phyloP scores from a whole-genome alignment of 2,888 invertebrate species.

The Toxonevra muliebris region DNA sequence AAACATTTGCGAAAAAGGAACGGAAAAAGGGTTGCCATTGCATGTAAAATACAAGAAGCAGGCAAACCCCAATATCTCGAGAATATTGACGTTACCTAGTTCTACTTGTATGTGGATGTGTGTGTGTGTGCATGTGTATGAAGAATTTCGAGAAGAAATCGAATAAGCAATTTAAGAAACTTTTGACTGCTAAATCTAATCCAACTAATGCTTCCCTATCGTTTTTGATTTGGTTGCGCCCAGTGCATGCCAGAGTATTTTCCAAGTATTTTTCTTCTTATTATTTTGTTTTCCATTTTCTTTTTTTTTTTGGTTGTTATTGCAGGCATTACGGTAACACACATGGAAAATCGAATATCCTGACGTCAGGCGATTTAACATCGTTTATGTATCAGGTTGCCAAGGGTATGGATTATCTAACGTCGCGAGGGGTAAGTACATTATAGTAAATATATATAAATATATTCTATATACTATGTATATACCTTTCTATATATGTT shows the following conservation, averaged over 20 bases:
- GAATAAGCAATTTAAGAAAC: conserved; percentile 30
- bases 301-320: conserved; percentile 31
- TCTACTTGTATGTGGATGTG: no score
- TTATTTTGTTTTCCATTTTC: conserved; percentile 6
- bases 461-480: no score
- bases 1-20: not conserved
- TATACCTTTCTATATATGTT: no score
- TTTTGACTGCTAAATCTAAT: conserved; percentile 18
- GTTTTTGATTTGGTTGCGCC: conserved; percentile 8
- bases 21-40: conserved; percentile 4
- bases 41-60: no score
- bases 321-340: conserved; percentile 65
- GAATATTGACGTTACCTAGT: no score
- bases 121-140: no score
- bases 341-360: conserved; percentile 75
- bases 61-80: not conserved
- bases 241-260: not conserved
- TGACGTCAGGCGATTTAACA: conserved; percentile 87
- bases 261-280: not conserved
- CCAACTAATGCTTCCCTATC: conserved; percentile 6
- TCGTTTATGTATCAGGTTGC: conserved; percentile 93
- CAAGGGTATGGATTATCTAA: conserved; percentile 87
- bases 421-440: conserved; percentile 79
- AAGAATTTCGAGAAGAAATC: conserved; percentile 25
- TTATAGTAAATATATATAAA: not conserved